Base-by-base conservation (phyloP, 2,888 invertebrate genomes). In the Monopis laevigella region DNA sequence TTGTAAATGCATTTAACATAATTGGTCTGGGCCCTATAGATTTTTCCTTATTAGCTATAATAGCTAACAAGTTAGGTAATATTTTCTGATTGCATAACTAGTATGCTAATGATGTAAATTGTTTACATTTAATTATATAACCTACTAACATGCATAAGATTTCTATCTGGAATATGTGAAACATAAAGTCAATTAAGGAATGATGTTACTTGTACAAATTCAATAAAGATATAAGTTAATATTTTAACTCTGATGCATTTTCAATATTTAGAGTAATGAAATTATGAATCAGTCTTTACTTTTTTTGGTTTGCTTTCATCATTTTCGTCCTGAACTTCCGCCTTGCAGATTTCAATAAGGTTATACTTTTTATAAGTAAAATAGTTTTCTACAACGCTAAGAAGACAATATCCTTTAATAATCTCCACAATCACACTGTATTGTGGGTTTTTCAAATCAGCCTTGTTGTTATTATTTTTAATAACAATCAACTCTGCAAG, bases 331-430 rank as follows among this genome's bases (percentile, higher is more conserved):
- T 51, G 45, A 26, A 57, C 39, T 34, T 78, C 75, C 5, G 74
- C 74, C 52, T 78, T 80, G 53, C 68, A 70, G 47, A 86, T 58
- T 65, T 93, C 91, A 45, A 87, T 65, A 44, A 96, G 73, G 77
- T 96, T 96, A 69, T 92, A 96, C 62, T 94, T 96, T 53, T 88
- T 90, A 59, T 86, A 88, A 48, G 84, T 84, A 54, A 84, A 83
- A 67, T 91, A 96, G 64, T 93, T 85, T 18, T 89, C 88, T 18
- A 93, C 85, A 43, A 96, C 86, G 45, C 90, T 87, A 7, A 97
- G 57, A 48, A 93, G 87, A 53, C 93, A 93, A 53, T 89, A 83
- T 16, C 87, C 87, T 55, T 89, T 88, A 36, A 96, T 85, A 30
- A 96, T 81, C 81, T 97, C 96, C 19, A 96, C 86, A 47, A 94